Evolutionary conservation across 1,140 invertebrate species (phyloP).

Genomic region (Drosophila pseudoobscura): DNA sequence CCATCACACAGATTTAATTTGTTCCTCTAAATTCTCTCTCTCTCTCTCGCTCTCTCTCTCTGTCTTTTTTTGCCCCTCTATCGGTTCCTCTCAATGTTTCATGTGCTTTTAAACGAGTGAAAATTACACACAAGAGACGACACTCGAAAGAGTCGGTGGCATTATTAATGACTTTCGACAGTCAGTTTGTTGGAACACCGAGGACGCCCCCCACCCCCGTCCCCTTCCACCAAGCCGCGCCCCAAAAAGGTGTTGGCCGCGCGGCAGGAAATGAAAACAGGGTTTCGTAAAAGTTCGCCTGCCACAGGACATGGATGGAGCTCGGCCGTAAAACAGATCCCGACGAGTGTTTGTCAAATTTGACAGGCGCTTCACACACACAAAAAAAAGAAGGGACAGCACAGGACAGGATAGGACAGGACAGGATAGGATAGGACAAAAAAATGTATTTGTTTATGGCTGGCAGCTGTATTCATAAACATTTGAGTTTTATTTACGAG

Average conservation of each 20-base stretch:
- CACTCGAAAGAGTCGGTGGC: constrained; percentile 11
- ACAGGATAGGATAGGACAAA: constrained; percentile 4
- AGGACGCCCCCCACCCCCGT: no score
- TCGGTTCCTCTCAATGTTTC: constrained; percentile 15
- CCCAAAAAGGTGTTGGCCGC: constrained; percentile 27
- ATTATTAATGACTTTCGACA: constrained; percentile 53
- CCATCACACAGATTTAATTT: constrained; percentile 13
- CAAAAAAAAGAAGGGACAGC: neutral
- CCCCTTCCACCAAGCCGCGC: neutral
- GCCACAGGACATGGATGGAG: constrained; percentile 27
- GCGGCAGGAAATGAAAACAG: constrained; percentile 24
- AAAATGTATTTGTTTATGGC: constrained; percentile 6
- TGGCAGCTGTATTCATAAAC: constrained; percentile 32
- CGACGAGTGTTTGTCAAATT: constrained; percentile 48
- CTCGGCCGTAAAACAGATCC: constrained; percentile 22
- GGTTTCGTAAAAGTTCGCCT: constrained; percentile 7
- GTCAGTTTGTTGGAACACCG: constrained; percentile 39
- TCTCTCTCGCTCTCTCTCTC: no score
- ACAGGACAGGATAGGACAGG: neutral
- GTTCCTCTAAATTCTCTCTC: no score
- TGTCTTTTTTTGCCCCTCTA: no score
- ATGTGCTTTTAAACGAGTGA: constrained; percentile 36
- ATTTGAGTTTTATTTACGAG: constrained; percentile 40
- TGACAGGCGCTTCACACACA: constrained; percentile 35
- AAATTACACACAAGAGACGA: constrained; percentile 49